Evolutionary conservation across 1,140 invertebrate genomes (phyloP), one percentile per base, ranked within the genome.

Genomic region (Aphaenogaster floridana): DNA sequence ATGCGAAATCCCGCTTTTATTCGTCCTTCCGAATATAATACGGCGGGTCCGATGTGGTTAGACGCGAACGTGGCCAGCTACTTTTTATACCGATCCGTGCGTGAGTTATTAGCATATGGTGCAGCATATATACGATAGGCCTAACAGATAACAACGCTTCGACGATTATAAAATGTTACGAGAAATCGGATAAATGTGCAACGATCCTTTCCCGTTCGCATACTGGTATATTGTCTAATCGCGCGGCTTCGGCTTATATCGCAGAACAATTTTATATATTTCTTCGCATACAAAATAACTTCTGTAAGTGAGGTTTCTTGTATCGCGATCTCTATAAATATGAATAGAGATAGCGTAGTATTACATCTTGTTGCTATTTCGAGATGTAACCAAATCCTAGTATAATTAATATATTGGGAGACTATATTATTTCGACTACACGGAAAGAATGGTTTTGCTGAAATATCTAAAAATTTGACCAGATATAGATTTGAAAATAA

Each of bases 91-190:
- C 80, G 59, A 92, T 71, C 90, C 91, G 89, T 93, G 94, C 93
- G 92, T 94, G 92, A 94, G 91, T 94, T 94, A 95, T 95, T 95
- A 95, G 92, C 94, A 94, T 95, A 93, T 94, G 92, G 92, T 92
- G 93, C 93, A 34, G 42, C n/a, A 45, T 76, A 76, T 59, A 59
- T 88, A 92, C 92, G 94, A 94, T 95, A 91, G 91, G 91, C 76
- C 88, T 89, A 89, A 42, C 66, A 93, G 94, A 95, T 94, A 94
- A 90, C 64, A 68, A 74, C 39, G 86, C 88, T 91, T 68, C 63
- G 63, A 28, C 71, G 85, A 91, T 92, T 90, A 93, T 92, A 90
- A 92, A 90, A 86, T 80, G n/a, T 52, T 21, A 9, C 17, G 28
- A 42, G 42, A 59, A 84, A 50, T 57, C 79, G 39, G 79, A 81